Base-by-base conservation (phyloP, 2,888 invertebrate genomes). In the Agrochola macilenta region DNA sequence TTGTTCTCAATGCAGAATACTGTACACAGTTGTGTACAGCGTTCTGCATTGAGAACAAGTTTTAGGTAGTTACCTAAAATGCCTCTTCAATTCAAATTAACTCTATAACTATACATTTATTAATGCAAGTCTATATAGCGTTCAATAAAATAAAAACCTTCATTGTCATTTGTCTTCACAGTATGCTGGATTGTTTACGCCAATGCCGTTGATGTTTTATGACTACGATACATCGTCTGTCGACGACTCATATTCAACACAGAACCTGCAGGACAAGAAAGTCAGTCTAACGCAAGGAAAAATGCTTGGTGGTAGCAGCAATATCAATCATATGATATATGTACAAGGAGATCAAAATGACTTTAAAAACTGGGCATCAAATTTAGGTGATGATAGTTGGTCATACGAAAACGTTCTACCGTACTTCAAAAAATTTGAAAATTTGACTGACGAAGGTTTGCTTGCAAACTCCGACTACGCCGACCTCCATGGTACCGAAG, bases 301-400 rank as follows among this genome's bases (percentile, higher is more conserved):
- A 68, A 90, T 93, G 89, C 79, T 94, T 0, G 94, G 95, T 5
- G 95, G 95, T 1, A 79, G 89, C 54, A 92, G 92, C 43, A 84
- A 88, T 8, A 39, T 93, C 0, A 80, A 89, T 26, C 91, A 92
- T 30, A 54, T 89, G 75, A 82, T 91, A 12, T 88, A 91, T 61
- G 84, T 90, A 8, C 88, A 90, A 49, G 90, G 92, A 12, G 85
- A 83, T 39, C 73, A 78, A 17, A 71, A 75, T 5, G 93, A 94
- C 63, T 93, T 78, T n/a, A 71, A 90, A 4, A 30, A 49, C 5
- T 93, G 93, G 93, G 90, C 88, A 0, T 39, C 66, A 0, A 82
- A 83, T 1, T 81, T 89, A 1, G 78, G 76, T 5, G 92, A 93
- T 61, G 69, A 83, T 0, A 80, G 82, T 0, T 93, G 92, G 92